These are phyloP conservation scores for Decapterus maruadsi DNA, from an alignment of 2,797 vertebrate genomes.

Conservation along the genomic window DNA sequence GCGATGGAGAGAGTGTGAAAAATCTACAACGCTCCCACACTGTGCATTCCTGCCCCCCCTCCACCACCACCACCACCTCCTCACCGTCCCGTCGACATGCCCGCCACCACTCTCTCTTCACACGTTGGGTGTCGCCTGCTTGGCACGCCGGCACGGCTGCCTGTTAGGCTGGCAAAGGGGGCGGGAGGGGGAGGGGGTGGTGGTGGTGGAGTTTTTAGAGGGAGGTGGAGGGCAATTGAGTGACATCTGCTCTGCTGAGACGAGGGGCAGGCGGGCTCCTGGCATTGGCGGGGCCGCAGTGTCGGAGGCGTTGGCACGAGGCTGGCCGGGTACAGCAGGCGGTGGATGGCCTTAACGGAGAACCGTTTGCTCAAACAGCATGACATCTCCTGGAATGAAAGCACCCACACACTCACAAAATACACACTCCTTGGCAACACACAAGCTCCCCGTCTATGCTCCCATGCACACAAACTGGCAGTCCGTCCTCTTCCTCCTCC, in stretches of 20 bases:
- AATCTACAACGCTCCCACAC: constrained; percentile 71
- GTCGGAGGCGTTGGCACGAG: constrained; percentile 87
- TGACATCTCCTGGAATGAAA: constrained; percentile 98
- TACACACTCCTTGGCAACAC: constrained; percentile 53
- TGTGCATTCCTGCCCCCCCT: constrained; percentile 75
- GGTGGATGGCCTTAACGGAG: constrained; percentile 91
- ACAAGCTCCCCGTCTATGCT: constrained; percentile 20
- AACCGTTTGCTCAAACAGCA: constrained; percentile 92
- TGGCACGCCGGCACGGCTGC: constrained; percentile 76
- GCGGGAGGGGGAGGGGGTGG: background rate
- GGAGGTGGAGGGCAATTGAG: constrained; percentile 87
- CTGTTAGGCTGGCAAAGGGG: constrained; percentile 79
- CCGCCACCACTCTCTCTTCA: constrained; percentile 73
- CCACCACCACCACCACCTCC: constrained; percentile 53
- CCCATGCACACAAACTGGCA: constrained; percentile 50
- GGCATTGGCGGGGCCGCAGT: constrained; percentile 80
- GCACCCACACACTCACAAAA: constrained; percentile 62
- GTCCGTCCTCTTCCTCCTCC: background rate
- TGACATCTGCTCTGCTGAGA: constrained; percentile 94
- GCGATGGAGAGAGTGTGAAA: constrained; percentile 63
- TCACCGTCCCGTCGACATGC: constrained; percentile 56
- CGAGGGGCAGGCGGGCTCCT: constrained; percentile 85
- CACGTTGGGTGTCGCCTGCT: constrained; percentile 83
- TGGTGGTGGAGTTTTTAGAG: constrained; percentile 38
- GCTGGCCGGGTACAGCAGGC: constrained; percentile 82